Percentiles rank a stretch among this genome's conserved stretches.
Conservation (phyloP, 2,888 invertebrate genomes). For the Pristionchus arcanus region DNA sequence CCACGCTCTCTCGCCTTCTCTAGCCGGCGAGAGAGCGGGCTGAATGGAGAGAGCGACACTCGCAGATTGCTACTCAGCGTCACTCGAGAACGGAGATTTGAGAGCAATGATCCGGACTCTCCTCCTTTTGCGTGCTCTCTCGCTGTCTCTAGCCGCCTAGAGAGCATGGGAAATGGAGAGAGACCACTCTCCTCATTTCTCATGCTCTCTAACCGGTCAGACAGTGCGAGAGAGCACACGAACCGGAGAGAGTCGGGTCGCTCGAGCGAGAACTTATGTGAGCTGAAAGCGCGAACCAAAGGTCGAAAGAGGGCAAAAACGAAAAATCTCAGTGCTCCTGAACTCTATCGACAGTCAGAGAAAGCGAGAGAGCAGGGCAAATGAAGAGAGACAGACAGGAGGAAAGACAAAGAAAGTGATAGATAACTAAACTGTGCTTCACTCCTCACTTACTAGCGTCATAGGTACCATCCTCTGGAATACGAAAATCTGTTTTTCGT, state of each 20-base stretch:
- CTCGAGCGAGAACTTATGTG: background rate
- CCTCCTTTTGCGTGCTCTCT: background rate
- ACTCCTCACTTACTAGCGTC: conserved; percentile 52
- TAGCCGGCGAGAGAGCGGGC: background rate
- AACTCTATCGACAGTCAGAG: background rate
- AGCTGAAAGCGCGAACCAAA: conserved; percentile 3
- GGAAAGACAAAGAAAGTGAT: background rate
- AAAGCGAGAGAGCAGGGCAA: background rate
- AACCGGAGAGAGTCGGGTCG: background rate
- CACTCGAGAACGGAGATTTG: background rate
- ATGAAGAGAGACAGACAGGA: background rate
- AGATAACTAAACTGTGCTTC: conserved; percentile 11
- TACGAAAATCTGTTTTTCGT: background rate
- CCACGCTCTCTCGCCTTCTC: background rate
- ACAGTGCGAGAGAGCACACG: background rate
- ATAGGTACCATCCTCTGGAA: conserved; percentile 53
- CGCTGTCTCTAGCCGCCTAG: background rate
- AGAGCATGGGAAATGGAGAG: background rate
- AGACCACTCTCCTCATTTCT: background rate
- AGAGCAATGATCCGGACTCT: background rate
- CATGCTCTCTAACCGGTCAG: background rate
- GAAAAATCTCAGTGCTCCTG: background rate
- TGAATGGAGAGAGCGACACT: background rate
- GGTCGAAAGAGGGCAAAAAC: background rate
- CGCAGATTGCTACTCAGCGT: conserved; percentile 3